These are phyloP conservation scores for Drosophila emarginata DNA, from an alignment of 2,888 invertebrate species.

Conservation along the genomic window DNA sequence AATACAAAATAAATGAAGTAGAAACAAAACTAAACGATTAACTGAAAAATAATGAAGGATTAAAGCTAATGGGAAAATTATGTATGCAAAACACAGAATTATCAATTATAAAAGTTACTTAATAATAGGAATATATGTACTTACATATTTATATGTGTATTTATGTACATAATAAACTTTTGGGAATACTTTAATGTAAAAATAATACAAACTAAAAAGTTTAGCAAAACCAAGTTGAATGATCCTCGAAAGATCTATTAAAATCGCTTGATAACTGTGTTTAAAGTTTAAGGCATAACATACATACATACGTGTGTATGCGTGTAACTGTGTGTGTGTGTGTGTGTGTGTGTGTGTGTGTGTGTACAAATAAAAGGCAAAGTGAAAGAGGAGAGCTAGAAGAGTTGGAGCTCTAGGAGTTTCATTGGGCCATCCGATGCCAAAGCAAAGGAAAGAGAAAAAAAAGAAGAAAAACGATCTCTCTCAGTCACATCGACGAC, in stretches of 20 bases:
- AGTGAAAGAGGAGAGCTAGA: not conserved
- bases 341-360: not conserved
- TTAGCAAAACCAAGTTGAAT: not conserved
- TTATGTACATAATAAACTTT: no score
- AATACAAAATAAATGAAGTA: not conserved
- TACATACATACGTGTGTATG: not conserved
- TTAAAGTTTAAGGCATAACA: no score
- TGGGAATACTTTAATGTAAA: no score
- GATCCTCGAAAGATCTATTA: not conserved
- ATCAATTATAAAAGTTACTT: no score
- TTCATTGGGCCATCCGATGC: not conserved
- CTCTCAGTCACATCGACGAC: conserved; percentile 26
- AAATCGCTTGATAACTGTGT: not conserved
- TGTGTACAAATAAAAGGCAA: not conserved
- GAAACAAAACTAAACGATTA: not conserved
- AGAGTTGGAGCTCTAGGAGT: not conserved
- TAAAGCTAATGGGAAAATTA: no score
- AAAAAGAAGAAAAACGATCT: not conserved
- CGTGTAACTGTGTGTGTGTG: not conserved
- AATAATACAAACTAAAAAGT: no score
- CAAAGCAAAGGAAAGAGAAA: conserved; percentile 4
- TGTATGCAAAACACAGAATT: no score
- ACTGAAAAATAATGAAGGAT: no score
- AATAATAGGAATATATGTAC: no score
- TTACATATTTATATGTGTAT: no score